These are phyloP conservation scores for Gnathonemus longibarbis DNA, from an alignment of 2,113 vertebrate species.

Conservation along the genomic window DNA sequence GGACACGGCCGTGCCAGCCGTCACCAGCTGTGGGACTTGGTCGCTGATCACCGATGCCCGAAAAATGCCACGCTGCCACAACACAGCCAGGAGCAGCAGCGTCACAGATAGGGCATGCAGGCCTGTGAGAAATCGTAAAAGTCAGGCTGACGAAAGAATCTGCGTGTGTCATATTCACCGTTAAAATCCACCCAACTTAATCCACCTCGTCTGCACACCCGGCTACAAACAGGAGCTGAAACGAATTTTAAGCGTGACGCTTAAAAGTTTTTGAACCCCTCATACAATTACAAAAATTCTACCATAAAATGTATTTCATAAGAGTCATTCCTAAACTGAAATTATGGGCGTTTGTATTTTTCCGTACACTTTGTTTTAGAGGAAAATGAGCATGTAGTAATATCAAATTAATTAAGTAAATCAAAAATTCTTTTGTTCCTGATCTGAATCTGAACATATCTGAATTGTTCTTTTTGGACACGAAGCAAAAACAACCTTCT, in stretches of 20 bases:
- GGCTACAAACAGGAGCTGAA: neutral
- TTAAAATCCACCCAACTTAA: neutral
- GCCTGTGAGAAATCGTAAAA: constrained; percentile 19
- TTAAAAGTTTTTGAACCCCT: neutral
- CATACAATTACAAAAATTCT: neutral
- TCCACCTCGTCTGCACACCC: neutral
- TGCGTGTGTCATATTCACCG: neutral
- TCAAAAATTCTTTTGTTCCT: neutral
- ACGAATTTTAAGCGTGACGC: neutral
- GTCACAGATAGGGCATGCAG: constrained; percentile 27
- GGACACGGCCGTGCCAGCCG: constrained; percentile 10
- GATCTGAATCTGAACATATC: neutral
- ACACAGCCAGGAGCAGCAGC: neutral
- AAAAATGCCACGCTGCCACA: constrained; percentile 27
- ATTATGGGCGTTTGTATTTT: neutral
- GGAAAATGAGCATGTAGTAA: neutral
- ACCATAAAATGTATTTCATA: neutral
- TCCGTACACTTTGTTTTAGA: neutral
- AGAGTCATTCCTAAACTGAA: neutral
- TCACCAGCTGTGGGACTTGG: constrained; percentile 28
- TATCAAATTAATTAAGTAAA: neutral
- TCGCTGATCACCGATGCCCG: constrained; percentile 2
- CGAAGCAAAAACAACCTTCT: neutral
- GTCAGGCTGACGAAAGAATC: neutral
- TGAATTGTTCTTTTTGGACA: neutral